Evolutionary conservation across 2,888 invertebrate genomes (phyloP).

Genomic region (Spilosoma lubricipeda): DNA sequence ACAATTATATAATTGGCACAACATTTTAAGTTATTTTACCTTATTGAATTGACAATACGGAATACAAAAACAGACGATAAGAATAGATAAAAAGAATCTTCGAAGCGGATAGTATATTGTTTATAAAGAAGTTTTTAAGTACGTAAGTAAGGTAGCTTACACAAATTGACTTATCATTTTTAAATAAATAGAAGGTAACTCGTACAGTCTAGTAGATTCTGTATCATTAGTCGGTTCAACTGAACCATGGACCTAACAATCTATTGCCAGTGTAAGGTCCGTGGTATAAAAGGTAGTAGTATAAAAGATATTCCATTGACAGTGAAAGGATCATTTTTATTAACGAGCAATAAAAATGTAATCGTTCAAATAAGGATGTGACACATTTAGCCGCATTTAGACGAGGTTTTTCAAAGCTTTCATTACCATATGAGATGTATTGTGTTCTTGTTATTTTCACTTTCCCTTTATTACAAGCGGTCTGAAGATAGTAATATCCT

Average conservation of each 20-base stretch:
- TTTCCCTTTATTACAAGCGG: not conserved
- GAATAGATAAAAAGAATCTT: too few relatives aligned
- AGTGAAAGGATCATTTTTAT: not conserved
- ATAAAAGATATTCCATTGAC: not conserved
- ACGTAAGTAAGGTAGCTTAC: too few relatives aligned
- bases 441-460: not conserved
- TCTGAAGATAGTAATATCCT: not conserved
- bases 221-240: not conserved
- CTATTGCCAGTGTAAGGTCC: not conserved
- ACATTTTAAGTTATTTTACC: not conserved
- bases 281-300: not conserved
- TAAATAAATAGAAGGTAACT: too few relatives aligned
- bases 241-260: not conserved
- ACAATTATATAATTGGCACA: not conserved
- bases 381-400: not conserved
- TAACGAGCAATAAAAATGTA: not conserved
- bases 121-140: too few relatives aligned
- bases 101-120: too few relatives aligned
- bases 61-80: too few relatives aligned
- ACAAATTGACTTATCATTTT: too few relatives aligned
- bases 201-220: too few relatives aligned
- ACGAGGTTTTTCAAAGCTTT: not conserved
- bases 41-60: too few relatives aligned
- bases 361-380: not conserved
- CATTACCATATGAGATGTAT: not conserved